Evolutionary conservation across 2,888 invertebrate genomes (phyloP), one percentile per base, ranked within the genome.

Genomic region (Gastrophysa polygoni): DNA sequence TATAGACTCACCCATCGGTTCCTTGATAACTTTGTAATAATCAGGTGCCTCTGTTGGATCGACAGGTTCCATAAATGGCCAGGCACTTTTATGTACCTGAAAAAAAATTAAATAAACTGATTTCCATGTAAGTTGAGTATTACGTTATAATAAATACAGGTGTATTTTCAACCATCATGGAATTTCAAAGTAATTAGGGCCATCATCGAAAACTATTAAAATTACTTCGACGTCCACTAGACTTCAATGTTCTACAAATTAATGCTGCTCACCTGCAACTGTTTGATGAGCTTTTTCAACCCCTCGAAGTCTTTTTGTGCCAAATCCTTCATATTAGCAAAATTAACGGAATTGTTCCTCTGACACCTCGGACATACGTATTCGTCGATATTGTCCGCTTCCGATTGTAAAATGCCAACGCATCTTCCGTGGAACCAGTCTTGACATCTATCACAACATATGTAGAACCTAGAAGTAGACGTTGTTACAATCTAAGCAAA

Each of bases 341-440:
- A 90, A 83, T 95, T 96, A 17, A 94, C 91, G 14, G 91, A 89
- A 70, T 92, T 93, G 80, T 95, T 93, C 71, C 92, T 88, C 80
- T 95, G 93, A 83, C 98, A 98, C 79, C 92, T 92, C 0, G 98
- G 98, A 84, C 98, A 98, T 70, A 95, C 89, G 78, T 98, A 99
- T 75, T 96, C 95, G 76, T 96, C 97, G 71, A 98, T 95, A 73
- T 92, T 92, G 78, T 96, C 95, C 18, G 96, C 97, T 80, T 96
- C 96, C 2, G 93, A 93, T 77, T 95, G 95, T 52, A 95, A 83
- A 75, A 96, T 94, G 38, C 98, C 98, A 47, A 98, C 98, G 82
- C 98, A 98, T 61, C 94, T 88, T 6, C 98, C 98, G 81, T 98
- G 98, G 84, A 97, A 98, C 99, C 99, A 99, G 82, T 96, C 98